Evolutionary conservation across 2,888 invertebrate species (phyloP).

Genomic region (Ganaspis brasiliensis): DNA sequence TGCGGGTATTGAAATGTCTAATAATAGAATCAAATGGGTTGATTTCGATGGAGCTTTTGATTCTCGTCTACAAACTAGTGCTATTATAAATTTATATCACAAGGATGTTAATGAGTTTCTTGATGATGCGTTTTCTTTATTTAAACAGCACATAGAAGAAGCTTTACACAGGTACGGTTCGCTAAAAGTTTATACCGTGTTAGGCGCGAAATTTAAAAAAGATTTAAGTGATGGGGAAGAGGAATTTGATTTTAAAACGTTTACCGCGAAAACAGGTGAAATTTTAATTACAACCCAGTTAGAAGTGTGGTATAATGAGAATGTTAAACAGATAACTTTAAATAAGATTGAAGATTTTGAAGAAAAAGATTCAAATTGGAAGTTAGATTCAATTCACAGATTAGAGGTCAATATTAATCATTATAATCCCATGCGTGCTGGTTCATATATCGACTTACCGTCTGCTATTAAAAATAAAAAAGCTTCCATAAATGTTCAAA

Average conservation of each 20-base stretch:
- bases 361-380: background rate
- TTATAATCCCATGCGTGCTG: background rate
- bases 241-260: too few species aligned
- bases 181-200: background rate
- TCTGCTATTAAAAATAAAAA: slow-evolving; percentile 41
- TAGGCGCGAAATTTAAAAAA: background rate
- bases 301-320: too few species aligned
- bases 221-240: too few species aligned
- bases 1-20: too few species aligned
- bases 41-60: too few species aligned
- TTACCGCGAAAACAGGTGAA: too few species aligned
- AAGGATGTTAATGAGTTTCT: background rate
- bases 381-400: background rate
- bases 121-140: background rate
- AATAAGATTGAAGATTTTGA: background rate
- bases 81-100: too few species aligned
- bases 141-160: background rate
- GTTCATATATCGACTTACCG: background rate
- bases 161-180: background rate
- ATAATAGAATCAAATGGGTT: too few species aligned
- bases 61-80: too few species aligned
- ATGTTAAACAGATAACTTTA: background rate
- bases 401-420: background rate
- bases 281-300: too few species aligned
- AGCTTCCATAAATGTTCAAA: slow-evolving; percentile 57